These are phyloP conservation scores for Amyelois transitella DNA, from an alignment of 1,140 invertebrate genomes.

Conservation along the genomic window DNA sequence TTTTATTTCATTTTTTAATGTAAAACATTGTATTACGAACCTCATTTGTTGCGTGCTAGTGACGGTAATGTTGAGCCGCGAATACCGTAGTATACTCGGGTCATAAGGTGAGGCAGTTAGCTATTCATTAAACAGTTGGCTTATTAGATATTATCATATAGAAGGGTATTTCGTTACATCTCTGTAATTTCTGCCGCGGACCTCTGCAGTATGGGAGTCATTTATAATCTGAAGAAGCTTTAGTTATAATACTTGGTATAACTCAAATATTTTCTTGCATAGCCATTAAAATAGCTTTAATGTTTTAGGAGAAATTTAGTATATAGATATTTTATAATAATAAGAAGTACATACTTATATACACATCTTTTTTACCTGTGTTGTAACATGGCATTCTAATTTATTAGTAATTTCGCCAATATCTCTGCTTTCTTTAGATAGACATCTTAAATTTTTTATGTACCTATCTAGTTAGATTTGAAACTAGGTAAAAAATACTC, in stretches of 20 bases:
- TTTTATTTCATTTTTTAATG: background rate
- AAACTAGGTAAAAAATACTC: too few species aligned
- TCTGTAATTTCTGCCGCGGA: background rate
- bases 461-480: too few species aligned
- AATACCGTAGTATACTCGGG: background rate
- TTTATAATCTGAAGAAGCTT: background rate
- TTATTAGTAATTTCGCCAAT: too few species aligned
- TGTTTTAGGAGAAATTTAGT: too few species aligned
- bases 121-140: background rate
- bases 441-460: too few species aligned
- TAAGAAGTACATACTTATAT: too few species aligned
- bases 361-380: too few species aligned
- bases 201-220: background rate
- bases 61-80: background rate
- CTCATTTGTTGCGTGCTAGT: conserved; percentile 1
- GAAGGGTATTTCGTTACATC: background rate
- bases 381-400: too few species aligned
- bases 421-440: too few species aligned
- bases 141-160: background rate
- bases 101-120: conserved; percentile 1
- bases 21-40: conserved; percentile 1
- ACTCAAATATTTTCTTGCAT: background rate
- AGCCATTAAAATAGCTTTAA: background rate
- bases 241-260: too few species aligned
- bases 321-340: too few species aligned